phyloP scores from a whole-genome alignment of 2,113 vertebrate genomes.

The Vimba vimba region DNA sequence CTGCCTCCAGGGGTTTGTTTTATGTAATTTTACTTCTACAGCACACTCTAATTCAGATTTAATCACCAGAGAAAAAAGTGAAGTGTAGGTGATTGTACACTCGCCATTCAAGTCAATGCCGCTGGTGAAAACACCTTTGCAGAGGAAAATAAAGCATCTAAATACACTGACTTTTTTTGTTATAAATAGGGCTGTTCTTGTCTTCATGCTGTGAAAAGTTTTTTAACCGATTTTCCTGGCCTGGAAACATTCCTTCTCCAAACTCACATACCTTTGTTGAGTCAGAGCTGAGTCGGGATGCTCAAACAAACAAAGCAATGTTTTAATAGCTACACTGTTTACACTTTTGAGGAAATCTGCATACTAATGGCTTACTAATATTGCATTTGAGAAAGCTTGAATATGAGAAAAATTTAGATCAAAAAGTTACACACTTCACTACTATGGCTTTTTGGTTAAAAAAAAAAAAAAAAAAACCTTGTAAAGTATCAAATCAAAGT shows the following conservation, averaged over 20 bases:
- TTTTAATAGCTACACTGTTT: not conserved
- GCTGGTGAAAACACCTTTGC: constrained; percentile 19
- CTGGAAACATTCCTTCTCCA: not conserved
- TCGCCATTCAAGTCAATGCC: not conserved
- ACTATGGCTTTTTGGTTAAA: not conserved
- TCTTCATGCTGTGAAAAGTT: not conserved
- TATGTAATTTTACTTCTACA: constrained; percentile 58
- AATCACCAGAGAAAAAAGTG: constrained; percentile 49
- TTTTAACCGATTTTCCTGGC: not conserved
- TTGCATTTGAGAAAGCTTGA: not conserved
- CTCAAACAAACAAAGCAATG: not conserved
- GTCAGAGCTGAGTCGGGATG: not conserved
- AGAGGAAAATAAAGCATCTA: constrained; percentile 41
- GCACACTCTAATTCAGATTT: constrained; percentile 60
- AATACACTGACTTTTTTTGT: constrained; percentile 27
- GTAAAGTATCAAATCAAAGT: not conserved
- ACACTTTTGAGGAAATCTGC: not conserved
- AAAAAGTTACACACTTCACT: not conserved
- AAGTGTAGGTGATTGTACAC: constrained; percentile 35
- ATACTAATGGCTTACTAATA: not conserved
- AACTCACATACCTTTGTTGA: not conserved
- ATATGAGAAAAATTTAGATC: not conserved
- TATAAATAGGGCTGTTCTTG: not conserved
- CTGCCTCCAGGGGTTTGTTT: constrained; percentile 53
- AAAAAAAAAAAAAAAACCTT: not conserved